Base-by-base conservation (phyloP, 2,888 invertebrate species). In the Lissonota sp. region DNA sequence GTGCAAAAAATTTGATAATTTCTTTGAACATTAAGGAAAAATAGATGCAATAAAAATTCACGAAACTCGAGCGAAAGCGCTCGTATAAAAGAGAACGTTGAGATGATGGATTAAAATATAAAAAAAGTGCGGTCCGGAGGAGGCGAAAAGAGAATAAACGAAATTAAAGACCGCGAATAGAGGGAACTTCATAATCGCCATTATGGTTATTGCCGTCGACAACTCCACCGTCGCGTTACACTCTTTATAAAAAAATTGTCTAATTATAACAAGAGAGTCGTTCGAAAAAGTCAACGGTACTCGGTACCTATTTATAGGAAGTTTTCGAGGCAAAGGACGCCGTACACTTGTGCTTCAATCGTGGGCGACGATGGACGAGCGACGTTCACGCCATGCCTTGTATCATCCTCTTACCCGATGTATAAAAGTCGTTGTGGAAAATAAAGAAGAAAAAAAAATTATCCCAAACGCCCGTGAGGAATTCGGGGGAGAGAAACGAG, bases 341-440 rank as follows among this genome's bases (percentile, higher is more conserved):
- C 64, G 63, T 39, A 46, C 40, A 64, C 16, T 49, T 60, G 75
- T 46, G 49, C 14, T 10, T 60, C 37, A 76, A 67, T 80, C 80
- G 80, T 80, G 76, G 76, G 80, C 80, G 71, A 76, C 75, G 80
- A 80, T 75, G 76, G 75, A 80, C 71, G 75, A 80, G 64, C 74
- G 44, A 64, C 63, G 42, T 70, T 49, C 60, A 46, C 44, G 49
- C 51, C 63, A 8, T 46, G 53, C 7, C 60, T 10, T 39, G 8
- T 16, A 51, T 42, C 46, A 66, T 16, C 40, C 42, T n/a, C n/a
- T n/a, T 42, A 26, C 46, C 16, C 71, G 57, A 75, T 55, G 60
- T 75, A 53, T 6, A 72, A 44, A 39, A 53, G 37, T 51, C 39
- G 26, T n/a, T n/a, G n/a, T 26, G 26, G 26, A 26, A 26, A 26